Evolutionary conservation across 2,888 invertebrate species (phyloP).

Genomic region (Drosophila anomalata): DNA sequence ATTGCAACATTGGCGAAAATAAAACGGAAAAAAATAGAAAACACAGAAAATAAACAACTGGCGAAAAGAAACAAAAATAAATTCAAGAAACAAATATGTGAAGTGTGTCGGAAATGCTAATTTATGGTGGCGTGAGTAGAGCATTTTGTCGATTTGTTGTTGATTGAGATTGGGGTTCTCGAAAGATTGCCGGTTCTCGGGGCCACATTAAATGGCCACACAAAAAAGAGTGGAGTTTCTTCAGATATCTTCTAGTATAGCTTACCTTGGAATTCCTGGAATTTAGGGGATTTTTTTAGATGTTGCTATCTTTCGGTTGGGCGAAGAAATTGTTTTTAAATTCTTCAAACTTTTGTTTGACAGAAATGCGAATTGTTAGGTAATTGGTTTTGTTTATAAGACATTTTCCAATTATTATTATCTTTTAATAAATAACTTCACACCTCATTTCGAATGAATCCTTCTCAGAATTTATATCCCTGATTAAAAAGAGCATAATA

Average conservation of each 20-base stretch:
- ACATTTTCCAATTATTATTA: not conserved
- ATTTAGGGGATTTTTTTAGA: not conserved
- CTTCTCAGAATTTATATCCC: no score
- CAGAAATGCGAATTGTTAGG: not conserved
- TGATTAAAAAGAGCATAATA: no score
- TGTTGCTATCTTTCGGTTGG: not conserved
- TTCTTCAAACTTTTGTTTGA: not conserved
- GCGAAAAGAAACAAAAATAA: conserved; percentile 41
- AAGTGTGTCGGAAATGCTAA: conserved; percentile 61
- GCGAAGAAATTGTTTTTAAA: not conserved
- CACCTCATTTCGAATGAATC: not conserved
- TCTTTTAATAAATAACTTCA: not conserved
- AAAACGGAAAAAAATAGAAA: conserved; percentile 3
- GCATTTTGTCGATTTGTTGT: conserved; percentile 13
- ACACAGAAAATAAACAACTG: conserved; percentile 34
- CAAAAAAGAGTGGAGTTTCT: not conserved
- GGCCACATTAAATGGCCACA: not conserved
- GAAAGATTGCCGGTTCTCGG: conserved; percentile 7
- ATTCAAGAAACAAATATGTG: conserved; percentile 31
- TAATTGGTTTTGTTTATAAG: not conserved
- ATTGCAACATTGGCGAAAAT: conserved; percentile 59
- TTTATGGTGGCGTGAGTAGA: conserved; percentile 37
- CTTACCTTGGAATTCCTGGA: not conserved
- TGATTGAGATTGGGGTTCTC: conserved; percentile 17
- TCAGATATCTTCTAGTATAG: not conserved